Conservation (phyloP, 2,888 invertebrate species). For the Malacosoma neustria region DNA sequence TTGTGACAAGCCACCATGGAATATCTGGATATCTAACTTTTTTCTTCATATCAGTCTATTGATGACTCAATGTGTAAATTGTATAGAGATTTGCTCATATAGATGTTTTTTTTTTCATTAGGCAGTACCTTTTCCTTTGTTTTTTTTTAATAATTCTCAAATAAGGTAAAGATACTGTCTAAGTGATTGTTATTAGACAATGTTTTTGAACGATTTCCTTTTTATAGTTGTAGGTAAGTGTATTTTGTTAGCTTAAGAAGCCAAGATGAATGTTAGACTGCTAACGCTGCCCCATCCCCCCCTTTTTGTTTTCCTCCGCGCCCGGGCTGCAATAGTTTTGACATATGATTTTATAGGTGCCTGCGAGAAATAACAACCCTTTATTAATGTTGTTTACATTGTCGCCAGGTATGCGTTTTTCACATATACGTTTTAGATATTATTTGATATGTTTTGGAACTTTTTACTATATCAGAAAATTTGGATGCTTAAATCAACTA, state of each 20-base stretch:
- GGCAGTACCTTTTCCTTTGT: conserved; percentile 59
- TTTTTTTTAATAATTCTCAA: conserved; percentile 18
- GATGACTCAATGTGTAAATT: conserved; percentile 56
- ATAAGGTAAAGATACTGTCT: conserved; percentile 59
- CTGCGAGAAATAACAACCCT: conserved; percentile 68
- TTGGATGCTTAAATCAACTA: too few species aligned
- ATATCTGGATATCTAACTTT: conserved; percentile 37
- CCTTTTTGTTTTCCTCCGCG: conserved; percentile 59
- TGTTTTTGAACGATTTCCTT: conserved; percentile 43
- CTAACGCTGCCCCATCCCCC: conserved; percentile 61
- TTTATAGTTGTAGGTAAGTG: conserved; percentile 70
- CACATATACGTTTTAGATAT: conserved; percentile 43
- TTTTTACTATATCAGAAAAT: too few species aligned
- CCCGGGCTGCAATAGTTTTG: conserved; percentile 69
- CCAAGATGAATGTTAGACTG: conserved; percentile 74
- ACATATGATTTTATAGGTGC: conserved; percentile 71
- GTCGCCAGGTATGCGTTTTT: conserved; percentile 73
- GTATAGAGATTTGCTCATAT: conserved; percentile 62
- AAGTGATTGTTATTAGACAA: conserved; percentile 48
- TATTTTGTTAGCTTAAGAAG: conserved; percentile 74
- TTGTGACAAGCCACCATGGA: conserved; percentile 59
- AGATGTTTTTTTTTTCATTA: conserved; percentile 64
- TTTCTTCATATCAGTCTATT: conserved; percentile 27
- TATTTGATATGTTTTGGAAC: conserved; percentile 29
- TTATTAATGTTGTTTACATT: conserved; percentile 75